Percentiles rank a stretch among this genome's conserved stretches.
Evolutionary conservation across 2,888 invertebrate genomes (phyloP).

Genomic region (Drosophila kuntzei): DNA sequence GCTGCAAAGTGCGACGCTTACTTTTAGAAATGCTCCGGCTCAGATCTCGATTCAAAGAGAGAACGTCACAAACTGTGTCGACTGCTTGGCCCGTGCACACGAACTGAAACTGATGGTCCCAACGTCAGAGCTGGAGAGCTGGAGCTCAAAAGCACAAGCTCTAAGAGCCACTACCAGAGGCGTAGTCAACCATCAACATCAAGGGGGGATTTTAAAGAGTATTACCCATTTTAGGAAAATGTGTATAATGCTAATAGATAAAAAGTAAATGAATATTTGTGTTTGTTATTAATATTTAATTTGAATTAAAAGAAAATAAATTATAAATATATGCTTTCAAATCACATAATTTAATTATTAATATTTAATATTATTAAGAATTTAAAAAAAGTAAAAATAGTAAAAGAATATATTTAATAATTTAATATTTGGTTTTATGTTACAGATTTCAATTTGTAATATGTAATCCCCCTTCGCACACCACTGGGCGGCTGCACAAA

Average conservation of each 20-base stretch:
- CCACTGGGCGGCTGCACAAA: slow-evolving; percentile 33
- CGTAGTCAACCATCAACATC: neutral
- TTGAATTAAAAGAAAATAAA: too few relatives aligned
- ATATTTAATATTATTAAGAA: too few relatives aligned
- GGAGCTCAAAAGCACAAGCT: slow-evolving; percentile 57
- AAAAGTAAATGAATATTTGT: neutral
- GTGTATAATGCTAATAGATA: too few relatives aligned
- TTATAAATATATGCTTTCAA: too few relatives aligned
- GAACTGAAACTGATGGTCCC: slow-evolving; percentile 64
- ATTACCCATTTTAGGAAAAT: too few relatives aligned
- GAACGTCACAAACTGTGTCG: slow-evolving; percentile 53
- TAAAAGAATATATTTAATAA: too few relatives aligned
- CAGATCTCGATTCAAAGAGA: slow-evolving; percentile 30
- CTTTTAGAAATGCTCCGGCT: slow-evolving; percentile 35
- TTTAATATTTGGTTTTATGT: neutral
- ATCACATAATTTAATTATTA: too few relatives aligned
- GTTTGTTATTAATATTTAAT: too few relatives aligned
- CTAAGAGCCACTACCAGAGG: slow-evolving; percentile 27
- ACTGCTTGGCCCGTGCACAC: slow-evolving; percentile 66
- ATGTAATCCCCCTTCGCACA: neutral
- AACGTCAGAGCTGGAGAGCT: slow-evolving; percentile 56
- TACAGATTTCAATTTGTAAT: neutral
- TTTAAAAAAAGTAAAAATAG: too few relatives aligned
- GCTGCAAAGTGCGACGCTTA: slow-evolving; percentile 61
- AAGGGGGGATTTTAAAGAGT: neutral